Base-by-base conservation (phyloP, 2,797 vertebrate genomes). In the Poeciliopsis turneri region DNA sequence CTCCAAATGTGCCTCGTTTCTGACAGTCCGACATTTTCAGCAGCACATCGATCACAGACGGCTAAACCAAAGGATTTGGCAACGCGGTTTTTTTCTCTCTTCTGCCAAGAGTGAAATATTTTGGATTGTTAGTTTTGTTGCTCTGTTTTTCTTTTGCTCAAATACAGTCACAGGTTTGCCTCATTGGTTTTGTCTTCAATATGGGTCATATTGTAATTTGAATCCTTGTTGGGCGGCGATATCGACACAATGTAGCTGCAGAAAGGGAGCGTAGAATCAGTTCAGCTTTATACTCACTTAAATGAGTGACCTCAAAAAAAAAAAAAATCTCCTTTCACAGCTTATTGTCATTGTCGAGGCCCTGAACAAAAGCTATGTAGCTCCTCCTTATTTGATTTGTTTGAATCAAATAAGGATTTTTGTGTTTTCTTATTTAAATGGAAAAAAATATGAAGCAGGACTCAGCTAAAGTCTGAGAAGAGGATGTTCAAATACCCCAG, bases 121-220 rank as follows among this genome's bases (percentile, higher is more conserved):
- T 90, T 92, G 88, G 92, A 91, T 90, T 89, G 90, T 89, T 85
- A 83, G 81, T 92, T 49, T 90, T 89, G 82, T 91, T 90, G 73
- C 45, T 80, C 20, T 77, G 30, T 82, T 70, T 76, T 74, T 47
- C 28, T 64, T 30, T 30, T 43, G 75, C 71, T 80, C 75, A 81
- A 85, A 72, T 87, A 82, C 81, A 39, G 64, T 78, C 76, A 7
- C 25, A 77, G 68, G 74, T 69, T 69, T n/a, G 25, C 23, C 43
- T 43, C 13, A 69, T 69, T 43, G 66, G 23, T 69, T 43, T 13
- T n/a, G 10, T 45, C 66, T 43, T 43, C 25, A 43, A 43, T 43
- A n/a, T 2, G 5, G 66, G 39, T 69, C 20, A 15, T n/a, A 69
- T 69, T 69, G 9, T 11, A 25, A 69, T 13, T 43, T n/a, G 23